These are phyloP conservation scores for Chaenodraco wilsoni DNA, from an alignment of 2,797 vertebrate species.

Conservation along the genomic window DNA sequence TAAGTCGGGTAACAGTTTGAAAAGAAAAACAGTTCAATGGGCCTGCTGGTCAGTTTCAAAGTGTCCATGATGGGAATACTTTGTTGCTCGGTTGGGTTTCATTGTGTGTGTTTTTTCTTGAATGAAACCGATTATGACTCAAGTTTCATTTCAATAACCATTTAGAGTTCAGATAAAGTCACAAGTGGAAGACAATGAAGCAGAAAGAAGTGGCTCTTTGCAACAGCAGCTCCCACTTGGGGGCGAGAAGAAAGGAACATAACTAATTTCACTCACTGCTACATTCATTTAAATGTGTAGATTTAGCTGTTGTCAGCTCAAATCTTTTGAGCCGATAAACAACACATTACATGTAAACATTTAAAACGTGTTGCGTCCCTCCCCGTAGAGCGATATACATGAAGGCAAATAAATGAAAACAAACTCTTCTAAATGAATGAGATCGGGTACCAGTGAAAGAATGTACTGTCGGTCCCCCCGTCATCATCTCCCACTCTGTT, in stretches of 20 bases:
- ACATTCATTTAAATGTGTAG: too few relatives aligned
- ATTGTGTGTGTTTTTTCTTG: background rate
- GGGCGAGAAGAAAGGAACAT: background rate
- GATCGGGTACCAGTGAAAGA: too few relatives aligned
- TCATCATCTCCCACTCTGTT: too few relatives aligned
- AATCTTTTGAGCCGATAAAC: background rate
- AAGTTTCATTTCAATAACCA: conserved; percentile 1
- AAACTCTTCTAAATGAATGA: background rate
- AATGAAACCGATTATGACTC: background rate
- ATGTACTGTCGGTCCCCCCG: too few relatives aligned
- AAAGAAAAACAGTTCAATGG: background rate
- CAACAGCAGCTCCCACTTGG: background rate
- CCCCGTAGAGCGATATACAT: background rate
- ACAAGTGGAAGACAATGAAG: background rate
- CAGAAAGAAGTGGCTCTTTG: background rate
- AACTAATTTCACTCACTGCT: too few relatives aligned
- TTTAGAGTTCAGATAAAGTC: background rate
- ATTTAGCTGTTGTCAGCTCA: background rate
- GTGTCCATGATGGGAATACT: background rate
- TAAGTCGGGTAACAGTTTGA: background rate
- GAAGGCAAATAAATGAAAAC: background rate
- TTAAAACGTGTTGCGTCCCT: background rate
- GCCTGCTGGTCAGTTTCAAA: background rate
- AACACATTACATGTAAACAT: background rate
- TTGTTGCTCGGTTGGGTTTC: background rate